Conservation (phyloP, 2,113 vertebrate species). For the Tonatia bakeri region DNA sequence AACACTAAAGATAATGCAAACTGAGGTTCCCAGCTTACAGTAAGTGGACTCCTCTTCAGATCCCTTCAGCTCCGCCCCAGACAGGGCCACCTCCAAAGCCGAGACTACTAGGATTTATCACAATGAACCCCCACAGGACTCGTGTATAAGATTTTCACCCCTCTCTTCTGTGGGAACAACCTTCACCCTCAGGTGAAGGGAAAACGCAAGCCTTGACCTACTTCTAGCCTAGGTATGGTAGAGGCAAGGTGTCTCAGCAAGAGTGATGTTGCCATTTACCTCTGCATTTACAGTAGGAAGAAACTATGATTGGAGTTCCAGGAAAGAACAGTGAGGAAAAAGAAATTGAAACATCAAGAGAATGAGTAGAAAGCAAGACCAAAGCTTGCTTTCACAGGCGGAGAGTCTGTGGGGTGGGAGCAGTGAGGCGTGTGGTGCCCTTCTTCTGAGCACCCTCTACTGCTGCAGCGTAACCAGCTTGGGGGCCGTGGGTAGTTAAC, state of each 20-base stretch:
- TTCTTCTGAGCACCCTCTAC: neutral
- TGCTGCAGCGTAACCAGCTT: neutral
- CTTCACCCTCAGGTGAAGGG: neutral
- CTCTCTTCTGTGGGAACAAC: neutral
- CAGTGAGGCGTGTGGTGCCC: neutral
- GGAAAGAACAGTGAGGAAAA: neutral
- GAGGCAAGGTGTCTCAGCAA: neutral
- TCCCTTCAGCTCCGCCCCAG: neutral
- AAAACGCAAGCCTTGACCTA: neutral
- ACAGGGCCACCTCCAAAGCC: neutral
- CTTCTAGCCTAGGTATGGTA: fast-evolving
- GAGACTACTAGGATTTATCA: neutral
- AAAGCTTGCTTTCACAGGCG: neutral
- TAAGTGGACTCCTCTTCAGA: neutral
- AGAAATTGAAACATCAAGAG: neutral
- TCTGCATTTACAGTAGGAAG: neutral
- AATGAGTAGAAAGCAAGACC: neutral
- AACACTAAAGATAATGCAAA: neutral
- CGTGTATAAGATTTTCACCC: neutral
- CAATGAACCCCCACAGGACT: neutral
- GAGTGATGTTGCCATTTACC: neutral
- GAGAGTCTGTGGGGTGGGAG: neutral
- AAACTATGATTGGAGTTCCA: neutral
- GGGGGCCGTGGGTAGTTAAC: fast-evolving
- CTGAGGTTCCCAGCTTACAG: fast-evolving